phyloP scores from a whole-genome alignment of 1,140 invertebrate genomes.

The Triops cancriformis region DNA sequence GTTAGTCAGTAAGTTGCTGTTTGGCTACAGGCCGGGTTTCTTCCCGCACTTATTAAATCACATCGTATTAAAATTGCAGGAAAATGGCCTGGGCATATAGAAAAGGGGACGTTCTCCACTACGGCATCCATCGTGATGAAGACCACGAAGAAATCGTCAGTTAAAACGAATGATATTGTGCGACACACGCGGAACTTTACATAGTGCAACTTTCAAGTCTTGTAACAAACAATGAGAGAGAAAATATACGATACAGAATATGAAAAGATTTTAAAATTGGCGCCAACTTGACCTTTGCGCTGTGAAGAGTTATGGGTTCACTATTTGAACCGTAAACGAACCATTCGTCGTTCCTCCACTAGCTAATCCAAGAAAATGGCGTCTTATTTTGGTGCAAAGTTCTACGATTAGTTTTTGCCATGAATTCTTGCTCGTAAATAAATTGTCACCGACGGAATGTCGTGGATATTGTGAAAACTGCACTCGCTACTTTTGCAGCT shows the following conservation, averaged over 20 bases:
- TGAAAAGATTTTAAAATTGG: not conserved
- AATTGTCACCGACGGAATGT: not conserved
- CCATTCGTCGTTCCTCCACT: not conserved
- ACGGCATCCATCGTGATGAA: conserved; percentile 11
- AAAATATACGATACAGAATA: not conserved
- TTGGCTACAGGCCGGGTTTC: not conserved
- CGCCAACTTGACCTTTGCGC: not conserved
- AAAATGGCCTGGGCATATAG: conserved; percentile 72
- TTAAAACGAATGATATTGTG: not conserved
- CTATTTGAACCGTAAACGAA: not conserved
- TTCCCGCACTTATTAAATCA: not conserved
- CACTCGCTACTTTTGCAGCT: too few relatives aligned
- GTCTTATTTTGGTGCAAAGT: not conserved
- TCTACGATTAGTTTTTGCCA: not conserved
- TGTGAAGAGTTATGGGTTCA: not conserved
- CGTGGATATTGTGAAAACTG: not conserved
- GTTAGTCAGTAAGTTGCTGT: not conserved
- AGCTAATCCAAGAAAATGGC: not conserved
- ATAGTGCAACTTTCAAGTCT: not conserved
- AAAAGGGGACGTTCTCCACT: conserved; percentile 41
- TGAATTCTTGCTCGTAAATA: not conserved
- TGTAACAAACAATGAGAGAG: not conserved
- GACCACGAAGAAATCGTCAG: not conserved
- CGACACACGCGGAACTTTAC: not conserved
- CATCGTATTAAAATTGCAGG: conserved; percentile 43